Evolutionary conservation across 2,888 invertebrate genomes (phyloP).

Genomic region (Pandemis heparana): DNA sequence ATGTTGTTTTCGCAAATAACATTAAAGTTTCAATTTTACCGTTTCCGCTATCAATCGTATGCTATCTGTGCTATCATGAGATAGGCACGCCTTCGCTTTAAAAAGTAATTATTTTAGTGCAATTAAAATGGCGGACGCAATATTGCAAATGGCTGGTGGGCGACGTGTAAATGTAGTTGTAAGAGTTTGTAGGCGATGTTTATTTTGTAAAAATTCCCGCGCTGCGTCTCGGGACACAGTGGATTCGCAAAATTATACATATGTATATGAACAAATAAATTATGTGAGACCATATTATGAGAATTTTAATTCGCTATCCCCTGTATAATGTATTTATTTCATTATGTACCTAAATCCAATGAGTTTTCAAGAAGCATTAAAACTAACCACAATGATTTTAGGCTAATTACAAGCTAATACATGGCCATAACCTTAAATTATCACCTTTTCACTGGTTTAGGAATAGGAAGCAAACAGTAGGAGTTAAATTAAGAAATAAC

Average conservation of each 20-base stretch:
- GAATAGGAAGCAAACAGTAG: no score
- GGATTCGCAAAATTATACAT: conserved; percentile 85
- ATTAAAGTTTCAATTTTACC: not conserved
- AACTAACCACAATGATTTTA: no score
- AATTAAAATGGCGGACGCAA: conserved; percentile 73
- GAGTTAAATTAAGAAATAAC: no score
- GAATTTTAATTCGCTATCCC: conserved; percentile 49
- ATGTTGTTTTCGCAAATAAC: not conserved
- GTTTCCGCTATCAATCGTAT: conserved; percentile 25
- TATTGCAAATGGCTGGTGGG: conserved; percentile 60
- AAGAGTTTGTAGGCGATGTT: conserved; percentile 77
- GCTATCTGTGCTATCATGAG: conserved; percentile 43
- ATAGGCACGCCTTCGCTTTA: conserved; percentile 64
- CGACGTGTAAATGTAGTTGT: conserved; percentile 73
- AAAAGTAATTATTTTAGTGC: conserved; percentile 72
- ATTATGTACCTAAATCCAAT: no score
- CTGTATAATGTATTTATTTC: no score
- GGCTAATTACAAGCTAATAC: no score
- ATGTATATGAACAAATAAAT: conserved; percentile 86
- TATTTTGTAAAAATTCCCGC: conserved; percentile 81
- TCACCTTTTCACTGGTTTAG: no score
- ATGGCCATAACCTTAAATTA: no score
- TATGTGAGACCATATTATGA: conserved; percentile 79
- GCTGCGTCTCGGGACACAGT: conserved; percentile 83
- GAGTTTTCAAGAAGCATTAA: no score